A percentile compares a stretch with the other conserved stretches of the same genome.
phyloP scores from a whole-genome alignment of 2,888 invertebrate genomes.

The Tetragonisca angustula region DNA sequence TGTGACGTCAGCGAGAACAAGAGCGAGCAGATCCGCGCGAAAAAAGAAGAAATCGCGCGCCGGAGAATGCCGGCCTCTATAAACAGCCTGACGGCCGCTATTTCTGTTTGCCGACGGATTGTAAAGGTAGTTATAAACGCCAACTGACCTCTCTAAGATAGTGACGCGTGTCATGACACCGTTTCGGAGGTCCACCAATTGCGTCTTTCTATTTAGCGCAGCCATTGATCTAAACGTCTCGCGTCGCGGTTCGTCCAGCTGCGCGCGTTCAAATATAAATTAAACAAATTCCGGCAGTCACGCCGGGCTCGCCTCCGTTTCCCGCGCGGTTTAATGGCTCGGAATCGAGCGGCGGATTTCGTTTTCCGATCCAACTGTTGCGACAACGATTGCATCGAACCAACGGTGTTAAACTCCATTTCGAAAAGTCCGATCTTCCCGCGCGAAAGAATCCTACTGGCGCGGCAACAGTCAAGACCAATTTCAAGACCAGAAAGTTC shows the following conservation, averaged over 20 bases:
- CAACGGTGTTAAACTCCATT: not conserved
- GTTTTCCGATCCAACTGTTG: not conserved
- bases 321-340: not conserved
- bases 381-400: not conserved
- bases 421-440: not conserved
- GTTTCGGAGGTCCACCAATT: conserved; percentile 49
- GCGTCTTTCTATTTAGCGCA: conserved; percentile 39
- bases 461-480: too few species aligned
- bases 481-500: too few species aligned
- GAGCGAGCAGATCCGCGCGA: not conserved
- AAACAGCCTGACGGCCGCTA: conserved; percentile 50
- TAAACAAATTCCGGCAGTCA: conserved; percentile 40
- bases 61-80: conserved; percentile 31
- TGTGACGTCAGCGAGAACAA: not conserved
- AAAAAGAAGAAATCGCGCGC: conserved; percentile 28
- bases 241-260: not conserved
- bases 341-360: conserved; percentile 5
- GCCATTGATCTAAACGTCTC: conserved; percentile 41
- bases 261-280: conserved; percentile 53
- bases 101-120: conserved; percentile 44
- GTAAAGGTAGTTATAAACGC: conserved; percentile 61
- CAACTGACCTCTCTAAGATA: conserved; percentile 65
- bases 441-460: too few species aligned
- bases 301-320: not conserved
- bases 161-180: conserved; percentile 59